Conservation (phyloP, 2,888 invertebrate genomes). For the Dichetophora obliterata region DNA sequence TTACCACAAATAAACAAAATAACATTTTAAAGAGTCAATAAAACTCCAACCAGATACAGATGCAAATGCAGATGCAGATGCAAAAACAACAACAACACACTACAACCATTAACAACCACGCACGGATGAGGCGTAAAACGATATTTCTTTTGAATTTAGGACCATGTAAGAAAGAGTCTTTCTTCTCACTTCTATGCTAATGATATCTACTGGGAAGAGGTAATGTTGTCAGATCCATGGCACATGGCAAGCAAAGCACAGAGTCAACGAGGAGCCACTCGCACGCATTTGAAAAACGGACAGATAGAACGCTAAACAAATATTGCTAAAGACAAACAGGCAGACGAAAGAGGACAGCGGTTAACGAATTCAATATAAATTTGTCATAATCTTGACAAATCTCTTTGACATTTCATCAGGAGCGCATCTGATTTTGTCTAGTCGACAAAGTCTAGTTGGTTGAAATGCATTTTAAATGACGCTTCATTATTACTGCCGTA, state of each 20-base stretch:
- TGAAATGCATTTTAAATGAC: conserved; percentile 3
- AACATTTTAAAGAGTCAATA: conserved; percentile 22
- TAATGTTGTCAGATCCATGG: not conserved
- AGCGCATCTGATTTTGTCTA: not conserved
- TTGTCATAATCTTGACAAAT: conserved; percentile 48
- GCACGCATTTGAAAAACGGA: not conserved
- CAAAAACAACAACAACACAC: conserved; percentile 41
- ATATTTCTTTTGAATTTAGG: conserved; percentile 24
- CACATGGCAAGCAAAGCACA: not conserved
- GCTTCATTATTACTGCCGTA: not conserved
- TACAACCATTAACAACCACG: not conserved
- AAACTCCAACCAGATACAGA: not conserved
- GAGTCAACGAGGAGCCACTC: not conserved
- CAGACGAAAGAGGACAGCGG: not conserved
- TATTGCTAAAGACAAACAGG: not conserved
- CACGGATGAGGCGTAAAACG: conserved; percentile 33
- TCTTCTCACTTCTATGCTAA: conserved; percentile 36
- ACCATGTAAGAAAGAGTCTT: not conserved
- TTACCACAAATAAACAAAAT: not conserved
- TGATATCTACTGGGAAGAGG: conserved; percentile 32
- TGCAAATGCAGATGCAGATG: not conserved
- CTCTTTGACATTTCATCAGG: conserved; percentile 46
- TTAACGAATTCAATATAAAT: conserved; percentile 37
- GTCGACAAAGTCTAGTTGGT: not conserved
- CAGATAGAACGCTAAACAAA: not conserved